Base-by-base conservation (phyloP, 2,888 invertebrate genomes). In the Caenorhabditis afra region DNA sequence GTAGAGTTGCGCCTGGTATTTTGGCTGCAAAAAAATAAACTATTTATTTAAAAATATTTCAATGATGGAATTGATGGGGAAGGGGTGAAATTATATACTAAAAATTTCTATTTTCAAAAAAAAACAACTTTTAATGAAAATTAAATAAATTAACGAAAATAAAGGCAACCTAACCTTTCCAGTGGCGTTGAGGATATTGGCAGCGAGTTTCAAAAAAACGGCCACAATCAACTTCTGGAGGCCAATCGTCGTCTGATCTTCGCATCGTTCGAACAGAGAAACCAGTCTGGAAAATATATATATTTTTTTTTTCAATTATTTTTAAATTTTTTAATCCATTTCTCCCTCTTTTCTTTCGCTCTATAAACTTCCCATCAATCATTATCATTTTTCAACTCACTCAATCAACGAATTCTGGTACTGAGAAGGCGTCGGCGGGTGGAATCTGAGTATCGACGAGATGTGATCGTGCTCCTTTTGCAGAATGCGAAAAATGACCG, bases 361-460 rank as follows among this genome's bases (percentile, higher is more conserved):
- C n/a, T n/a, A n/a, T n/a, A n/a, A n/a, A n/a, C n/a, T n/a, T n/a
- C n/a, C n/a, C n/a, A n/a, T n/a, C n/a, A n/a, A n/a, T n/a, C n/a
- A 8, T 37, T 3, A 12, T 1, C 37, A 22, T 39, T n/a, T 20
- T 49, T 11, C 45, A 4, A 16, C 59, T n/a, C 50, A 79, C 74
- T 79, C 79, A 18, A 59, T 79, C 22, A 79, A 37, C 14, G 74
- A 68, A 53, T 37, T 74, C 22, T 74, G 74, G 61, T 74, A 74
- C 44, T 79, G 74, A 22, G 68, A 47, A 0, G 65, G 41, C 20
- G 58, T 50, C 5, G 70, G 79, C 11, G 68, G 59, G 22, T 70
- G 39, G 11, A 53, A 70, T 12, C 65, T 53, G 5, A 79, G 53
- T 39, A 59, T 52, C 39, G 68, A 29, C 10, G 58, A 57, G 23